A percentile compares a stretch with the other conserved stretches of the same genome.
phyloP scores from a whole-genome alignment of 2,888 invertebrate species.

The Standfussiana lucernea region DNA sequence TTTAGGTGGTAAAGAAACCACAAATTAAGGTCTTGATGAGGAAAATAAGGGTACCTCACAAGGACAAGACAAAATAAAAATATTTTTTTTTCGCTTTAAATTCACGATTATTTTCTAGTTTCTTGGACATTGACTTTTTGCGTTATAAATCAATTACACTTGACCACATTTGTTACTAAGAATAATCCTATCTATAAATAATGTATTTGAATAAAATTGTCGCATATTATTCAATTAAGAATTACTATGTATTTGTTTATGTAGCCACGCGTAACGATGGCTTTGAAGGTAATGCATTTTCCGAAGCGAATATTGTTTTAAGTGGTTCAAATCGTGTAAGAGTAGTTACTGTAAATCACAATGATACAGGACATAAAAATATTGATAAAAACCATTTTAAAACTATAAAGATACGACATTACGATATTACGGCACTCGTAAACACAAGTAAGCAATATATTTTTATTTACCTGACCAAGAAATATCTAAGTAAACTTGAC shows the following conservation, averaged over 20 bases:
- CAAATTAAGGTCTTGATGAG: neutral
- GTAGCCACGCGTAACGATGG: slow-evolving; percentile 17
- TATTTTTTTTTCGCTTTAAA: neutral
- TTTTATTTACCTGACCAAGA: slow-evolving; percentile 63
- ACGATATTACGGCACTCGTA: slow-evolving; percentile 30
- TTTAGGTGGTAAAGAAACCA: neutral
- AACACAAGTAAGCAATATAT: slow-evolving; percentile 26
- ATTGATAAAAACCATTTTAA: slow-evolving; percentile 8
- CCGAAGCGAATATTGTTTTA: slow-evolving; percentile 4
- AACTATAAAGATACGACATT: slow-evolving; percentile 16
- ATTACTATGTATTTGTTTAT: slow-evolving; percentile 44
- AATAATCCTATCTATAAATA: slow-evolving; percentile 55
- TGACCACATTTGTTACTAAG: slow-evolving; percentile 33
- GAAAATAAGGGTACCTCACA: neutral
- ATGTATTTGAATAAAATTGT: slow-evolving; percentile 57
- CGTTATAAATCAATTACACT: slow-evolving; percentile 44
- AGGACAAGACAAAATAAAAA: neutral
- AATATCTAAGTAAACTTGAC: slow-evolving; percentile 62
- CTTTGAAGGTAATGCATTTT: slow-evolving; percentile 20
- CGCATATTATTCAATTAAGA: slow-evolving; percentile 48
- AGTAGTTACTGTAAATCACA: slow-evolving; percentile 11
- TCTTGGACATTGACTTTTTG: slow-evolving; percentile 10
- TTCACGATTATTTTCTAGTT: slow-evolving; percentile 5
- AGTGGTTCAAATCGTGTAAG: neutral
- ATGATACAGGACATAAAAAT: neutral